Evolutionary conservation across 2,888 invertebrate species (phyloP).

Genomic region (Lamellibrachia columna): DNA sequence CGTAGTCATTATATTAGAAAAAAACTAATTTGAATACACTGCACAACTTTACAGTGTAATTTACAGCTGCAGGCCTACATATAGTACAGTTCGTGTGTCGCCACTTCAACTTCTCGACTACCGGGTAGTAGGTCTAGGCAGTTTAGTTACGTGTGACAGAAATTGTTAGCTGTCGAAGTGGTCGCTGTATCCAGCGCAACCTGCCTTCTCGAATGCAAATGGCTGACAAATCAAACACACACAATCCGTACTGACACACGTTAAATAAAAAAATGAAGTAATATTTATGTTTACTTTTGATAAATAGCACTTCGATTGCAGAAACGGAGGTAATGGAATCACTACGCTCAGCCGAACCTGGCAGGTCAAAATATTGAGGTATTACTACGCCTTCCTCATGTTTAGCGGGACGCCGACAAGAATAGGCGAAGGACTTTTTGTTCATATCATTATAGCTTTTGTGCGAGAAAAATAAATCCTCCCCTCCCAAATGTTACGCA

Average conservation of each 20-base stretch:
- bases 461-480: not conserved
- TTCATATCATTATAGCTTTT: slow-evolving; percentile 7
- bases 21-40: no score
- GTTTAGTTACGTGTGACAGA: not conserved
- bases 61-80: no score
- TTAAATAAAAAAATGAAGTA: not conserved
- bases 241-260: not conserved
- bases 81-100: no score
- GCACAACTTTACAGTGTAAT: not conserved
- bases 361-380: slow-evolving; percentile 12
- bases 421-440: slow-evolving; percentile 16
- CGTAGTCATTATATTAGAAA: not conserved
- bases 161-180: not conserved
- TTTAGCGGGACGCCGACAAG: slow-evolving; percentile 4
- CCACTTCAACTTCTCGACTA: not conserved
- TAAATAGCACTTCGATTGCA: slow-evolving; percentile 12
- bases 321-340: slow-evolving; percentile 3
- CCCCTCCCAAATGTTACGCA: not conserved
- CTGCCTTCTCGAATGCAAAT: slow-evolving; percentile 5
- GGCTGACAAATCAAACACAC: slow-evolving; percentile 1
- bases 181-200: not conserved
- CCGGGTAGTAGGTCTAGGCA: not conserved
- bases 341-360: slow-evolving; percentile 10
- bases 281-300: not conserved
- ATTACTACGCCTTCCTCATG: slow-evolving; percentile 16